Evolutionary conservation across 1,140 invertebrate species (phyloP).

Genomic region (Euura saliciscinereae): DNA sequence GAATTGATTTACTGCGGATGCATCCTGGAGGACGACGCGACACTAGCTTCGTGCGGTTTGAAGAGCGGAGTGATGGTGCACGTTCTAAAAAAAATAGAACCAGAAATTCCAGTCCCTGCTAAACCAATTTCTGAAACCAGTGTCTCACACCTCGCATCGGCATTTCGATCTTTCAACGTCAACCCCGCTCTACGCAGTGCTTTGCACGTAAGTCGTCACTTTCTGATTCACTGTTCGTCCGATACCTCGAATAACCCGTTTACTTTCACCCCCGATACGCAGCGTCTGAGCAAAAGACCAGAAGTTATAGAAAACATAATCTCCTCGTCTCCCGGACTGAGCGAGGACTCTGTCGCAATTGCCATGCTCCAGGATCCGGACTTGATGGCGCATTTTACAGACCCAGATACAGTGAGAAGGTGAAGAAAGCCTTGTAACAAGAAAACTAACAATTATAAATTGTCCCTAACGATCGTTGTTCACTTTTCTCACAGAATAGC

Average conservation of each 20-base stretch:
- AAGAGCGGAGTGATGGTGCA: slow-evolving; percentile 62
- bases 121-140: slow-evolving; percentile 51
- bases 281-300: slow-evolving; percentile 60
- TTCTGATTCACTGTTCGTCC: not conserved
- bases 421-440: slow-evolving; percentile 27
- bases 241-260: not conserved
- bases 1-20: slow-evolving; percentile 64
- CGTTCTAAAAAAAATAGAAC: slow-evolving; percentile 57
- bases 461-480: slow-evolving; percentile 10
- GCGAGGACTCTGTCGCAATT: slow-evolving; percentile 62
- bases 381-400: slow-evolving; percentile 61
- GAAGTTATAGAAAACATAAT: slow-evolving; percentile 65
- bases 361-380: slow-evolving; percentile 66
- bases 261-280: slow-evolving; percentile 27
- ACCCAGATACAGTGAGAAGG: slow-evolving; percentile 59
- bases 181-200: slow-evolving; percentile 56
- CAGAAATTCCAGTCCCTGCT: slow-evolving; percentile 31
- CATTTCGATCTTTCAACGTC: slow-evolving; percentile 57
- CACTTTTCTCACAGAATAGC: slow-evolving; percentile 49
- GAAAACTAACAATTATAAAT: not conserved
- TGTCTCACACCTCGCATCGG: slow-evolving; percentile 54
- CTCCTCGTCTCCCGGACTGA: slow-evolving; percentile 57
- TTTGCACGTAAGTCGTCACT: slow-evolving; percentile 52
- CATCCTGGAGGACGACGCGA: slow-evolving; percentile 59
- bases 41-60: slow-evolving; percentile 57